Percentiles rank a stretch among this genome's conserved stretches.
These are phyloP conservation scores for Forbesichthys papilliferus DNA, from an alignment of 2,113 vertebrate genomes.

Conservation along the genomic window DNA sequence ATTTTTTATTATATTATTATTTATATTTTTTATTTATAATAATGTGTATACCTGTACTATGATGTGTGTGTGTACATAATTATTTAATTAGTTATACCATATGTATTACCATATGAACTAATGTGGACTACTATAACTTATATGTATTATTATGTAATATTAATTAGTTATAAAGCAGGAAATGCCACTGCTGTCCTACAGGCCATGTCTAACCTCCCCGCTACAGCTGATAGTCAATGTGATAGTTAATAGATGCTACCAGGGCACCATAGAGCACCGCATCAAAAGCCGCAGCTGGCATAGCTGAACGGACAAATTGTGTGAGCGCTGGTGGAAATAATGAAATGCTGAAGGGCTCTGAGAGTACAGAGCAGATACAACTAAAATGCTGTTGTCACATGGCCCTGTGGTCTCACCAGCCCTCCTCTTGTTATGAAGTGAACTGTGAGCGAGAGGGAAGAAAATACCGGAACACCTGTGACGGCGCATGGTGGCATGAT, in stretches of 20 bases:
- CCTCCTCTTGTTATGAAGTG: conserved; percentile 42
- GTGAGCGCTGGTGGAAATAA: conserved; percentile 74
- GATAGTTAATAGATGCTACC: conserved; percentile 64
- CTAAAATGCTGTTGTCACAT: conserved; percentile 67
- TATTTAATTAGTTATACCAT: too few species aligned
- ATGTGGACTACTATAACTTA: too few species aligned
- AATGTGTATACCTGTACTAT: background rate
- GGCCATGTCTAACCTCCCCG: conserved; percentile 3
- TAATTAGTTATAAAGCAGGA: too few species aligned
- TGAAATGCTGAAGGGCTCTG: conserved; percentile 64
- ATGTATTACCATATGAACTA: too few species aligned
- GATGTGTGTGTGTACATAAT: background rate
- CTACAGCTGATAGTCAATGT: conserved; percentile 29
- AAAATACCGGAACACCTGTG: too few species aligned
- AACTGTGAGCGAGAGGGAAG: conserved; percentile 35
- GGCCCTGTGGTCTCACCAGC: conserved; percentile 37
- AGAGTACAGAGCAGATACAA: conserved; percentile 63
- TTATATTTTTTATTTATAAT: background rate
- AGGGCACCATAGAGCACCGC: conserved; percentile 56
- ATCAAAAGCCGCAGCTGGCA: conserved; percentile 72
- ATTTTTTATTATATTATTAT: background rate
- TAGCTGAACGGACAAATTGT: conserved; percentile 72
- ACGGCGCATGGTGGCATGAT: too few species aligned
- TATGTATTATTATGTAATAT: too few species aligned
- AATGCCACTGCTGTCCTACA: background rate